Evolutionary conservation across 1,140 invertebrate genomes (phyloP), one percentile per base, ranked within the genome.

Genomic region (Habropoda laboriosa): DNA sequence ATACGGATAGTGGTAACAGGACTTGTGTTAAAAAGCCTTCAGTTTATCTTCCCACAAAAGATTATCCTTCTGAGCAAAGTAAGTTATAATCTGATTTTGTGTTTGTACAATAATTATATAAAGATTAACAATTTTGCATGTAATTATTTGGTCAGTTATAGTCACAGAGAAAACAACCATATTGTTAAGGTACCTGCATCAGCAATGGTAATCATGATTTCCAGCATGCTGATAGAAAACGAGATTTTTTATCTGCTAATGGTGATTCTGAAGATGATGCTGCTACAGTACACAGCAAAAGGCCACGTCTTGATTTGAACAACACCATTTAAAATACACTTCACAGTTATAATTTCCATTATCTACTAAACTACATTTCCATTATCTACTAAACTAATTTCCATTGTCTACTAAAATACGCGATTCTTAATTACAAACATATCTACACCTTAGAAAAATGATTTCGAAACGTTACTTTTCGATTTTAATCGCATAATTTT

Each of bases 91-190:
- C 85, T 58, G 13, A 49, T 1, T 32, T 18, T 32, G n/a, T 60
- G 35, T n/a, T 38, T 32, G 6, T 16, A 38, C 13, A 3, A 32
- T 18, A 18, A 32, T n/a, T 55, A 67, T 10, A 13, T 53, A 24
- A n/a, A 6, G n/a, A 45, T 45, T 45, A 77, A 49, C 85, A 49
- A 73, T 78, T 72, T 6, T 63, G 38, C 67, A 12, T 53, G 76
- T 21, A 68, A 53, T 74, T 75, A 49, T 57, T 88, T 88, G 95
- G 96, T 81, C 93, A 97, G 96, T 98, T 87, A 98, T 99, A 91
- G 98, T 98, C 35, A 98, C 97, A 90, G 98, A 99, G 92, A 98
- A 98, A 93, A 97, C 97, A 60, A 98, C 98, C 89, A 98, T 99
- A 84, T 93, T 99, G 71, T 92, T 99, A 87, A 95, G 97, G 93